Percentiles rank a stretch among this genome's conserved stretches.
Evolutionary conservation across 2,113 vertebrate species (phyloP).

Genomic region (Pygoscelis antarcticus): DNA sequence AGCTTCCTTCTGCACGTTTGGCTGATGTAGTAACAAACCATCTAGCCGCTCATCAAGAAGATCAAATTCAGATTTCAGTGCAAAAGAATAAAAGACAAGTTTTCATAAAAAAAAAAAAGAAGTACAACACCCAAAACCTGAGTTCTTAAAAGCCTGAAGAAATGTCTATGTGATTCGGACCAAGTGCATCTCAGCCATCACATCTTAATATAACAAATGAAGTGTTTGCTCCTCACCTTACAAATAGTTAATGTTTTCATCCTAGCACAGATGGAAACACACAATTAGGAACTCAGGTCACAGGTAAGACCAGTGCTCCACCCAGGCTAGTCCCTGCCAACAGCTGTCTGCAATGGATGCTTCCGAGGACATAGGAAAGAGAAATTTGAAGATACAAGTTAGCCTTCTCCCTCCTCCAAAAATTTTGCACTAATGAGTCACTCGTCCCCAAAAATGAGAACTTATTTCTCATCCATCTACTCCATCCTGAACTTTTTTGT

Average conservation of each 20-base stretch:
- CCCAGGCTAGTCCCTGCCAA: background rate
- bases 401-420: background rate
- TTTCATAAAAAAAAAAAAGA: background rate
- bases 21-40: background rate
- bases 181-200: background rate
- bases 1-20: background rate
- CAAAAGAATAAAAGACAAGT: background rate
- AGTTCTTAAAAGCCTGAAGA: background rate
- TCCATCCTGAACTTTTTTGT: background rate
- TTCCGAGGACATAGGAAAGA: background rate
- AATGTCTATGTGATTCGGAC: fast-evolving
- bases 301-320: background rate
- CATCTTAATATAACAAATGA: background rate
- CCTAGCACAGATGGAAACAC: background rate
- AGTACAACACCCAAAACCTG: background rate
- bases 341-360: background rate
- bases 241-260: background rate
- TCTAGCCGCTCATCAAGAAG: background rate
- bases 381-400: background rate
- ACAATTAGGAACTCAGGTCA: no score
- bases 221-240: background rate
- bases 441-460: background rate
- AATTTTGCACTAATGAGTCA: background rate
- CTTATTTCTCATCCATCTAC: background rate
- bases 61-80: background rate